phyloP scores from a whole-genome alignment of 2,797 vertebrate genomes.

The Hydrocynus forskahlii region DNA sequence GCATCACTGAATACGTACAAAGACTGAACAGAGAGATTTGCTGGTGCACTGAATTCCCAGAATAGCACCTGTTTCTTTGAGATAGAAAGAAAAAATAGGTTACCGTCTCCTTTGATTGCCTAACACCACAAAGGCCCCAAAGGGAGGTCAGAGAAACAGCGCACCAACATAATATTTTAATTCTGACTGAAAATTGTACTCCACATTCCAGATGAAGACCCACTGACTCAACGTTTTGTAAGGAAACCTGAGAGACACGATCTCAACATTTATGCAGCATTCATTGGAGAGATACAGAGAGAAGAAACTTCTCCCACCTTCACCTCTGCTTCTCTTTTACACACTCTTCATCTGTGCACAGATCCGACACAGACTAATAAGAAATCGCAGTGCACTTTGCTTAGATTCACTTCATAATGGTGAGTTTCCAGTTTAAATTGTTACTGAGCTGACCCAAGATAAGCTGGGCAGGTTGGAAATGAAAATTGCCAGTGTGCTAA shows the following conservation, averaged over 20 bases:
- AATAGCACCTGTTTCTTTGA: constrained; percentile 17
- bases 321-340: constrained; percentile 58
- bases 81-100: constrained; percentile 13
- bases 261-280: not conserved
- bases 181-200: not conserved
- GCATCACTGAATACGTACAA: constrained; percentile 11
- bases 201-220: not conserved
- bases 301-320: constrained; percentile 35
- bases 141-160: not conserved
- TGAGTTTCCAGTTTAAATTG: no score
- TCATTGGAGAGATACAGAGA: constrained; percentile 40
- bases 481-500: no score
- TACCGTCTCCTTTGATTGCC: not conserved
- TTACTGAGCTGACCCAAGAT: no score
- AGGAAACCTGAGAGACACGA: not conserved
- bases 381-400: no score
- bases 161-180: not conserved
- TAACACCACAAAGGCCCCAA: not conserved
- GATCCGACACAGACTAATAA: no score
- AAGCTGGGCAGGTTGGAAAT: no score
- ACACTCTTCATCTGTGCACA: not conserved
- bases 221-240: not conserved
- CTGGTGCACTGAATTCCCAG: not conserved
- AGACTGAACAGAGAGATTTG: not conserved
- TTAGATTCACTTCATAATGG: no score